These are phyloP conservation scores for Phrynocephalus versicolor DNA, from an alignment of 2,113 vertebrate species.

Conservation along the genomic window DNA sequence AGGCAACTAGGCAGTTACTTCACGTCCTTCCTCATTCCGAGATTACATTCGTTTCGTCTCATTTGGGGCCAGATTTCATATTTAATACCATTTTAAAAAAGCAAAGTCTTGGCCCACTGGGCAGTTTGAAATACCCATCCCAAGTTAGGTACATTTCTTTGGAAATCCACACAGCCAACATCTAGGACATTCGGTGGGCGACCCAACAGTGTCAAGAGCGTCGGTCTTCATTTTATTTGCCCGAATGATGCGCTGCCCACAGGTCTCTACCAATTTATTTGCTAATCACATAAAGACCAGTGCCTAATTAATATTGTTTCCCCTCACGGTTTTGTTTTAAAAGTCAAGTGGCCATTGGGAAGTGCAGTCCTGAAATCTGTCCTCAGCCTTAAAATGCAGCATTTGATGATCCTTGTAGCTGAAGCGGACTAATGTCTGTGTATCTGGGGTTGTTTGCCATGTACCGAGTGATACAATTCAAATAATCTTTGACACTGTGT, in stretches of 20 bases:
- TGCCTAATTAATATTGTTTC: constrained; percentile 2
- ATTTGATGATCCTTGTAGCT: fast-evolving
- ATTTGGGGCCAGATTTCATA: neutral
- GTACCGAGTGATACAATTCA: constrained; percentile 19
- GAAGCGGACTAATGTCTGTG: fast-evolving
- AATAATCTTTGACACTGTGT: constrained; percentile 19
- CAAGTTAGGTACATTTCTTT: neutral
- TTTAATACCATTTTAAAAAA: neutral
- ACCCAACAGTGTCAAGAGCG: neutral
- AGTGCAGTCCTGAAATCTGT: neutral
- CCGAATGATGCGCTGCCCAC: neutral
- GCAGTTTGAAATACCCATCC: neutral
- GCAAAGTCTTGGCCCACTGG: neutral
- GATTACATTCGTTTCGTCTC: too few relatives aligned
- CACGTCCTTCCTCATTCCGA: too few relatives aligned
- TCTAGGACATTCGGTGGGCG: constrained; percentile 2
- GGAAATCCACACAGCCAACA: fast-evolving
- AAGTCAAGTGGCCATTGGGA: neutral
- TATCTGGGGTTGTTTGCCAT: neutral
- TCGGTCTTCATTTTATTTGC: constrained; percentile 50
- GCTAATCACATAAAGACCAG: neutral
- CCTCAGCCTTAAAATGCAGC: neutral
- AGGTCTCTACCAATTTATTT: neutral
- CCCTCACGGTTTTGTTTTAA: neutral
- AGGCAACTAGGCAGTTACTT: neutral